Conservation (phyloP, 2,888 invertebrate species). For the Drosophila basisetae region DNA sequence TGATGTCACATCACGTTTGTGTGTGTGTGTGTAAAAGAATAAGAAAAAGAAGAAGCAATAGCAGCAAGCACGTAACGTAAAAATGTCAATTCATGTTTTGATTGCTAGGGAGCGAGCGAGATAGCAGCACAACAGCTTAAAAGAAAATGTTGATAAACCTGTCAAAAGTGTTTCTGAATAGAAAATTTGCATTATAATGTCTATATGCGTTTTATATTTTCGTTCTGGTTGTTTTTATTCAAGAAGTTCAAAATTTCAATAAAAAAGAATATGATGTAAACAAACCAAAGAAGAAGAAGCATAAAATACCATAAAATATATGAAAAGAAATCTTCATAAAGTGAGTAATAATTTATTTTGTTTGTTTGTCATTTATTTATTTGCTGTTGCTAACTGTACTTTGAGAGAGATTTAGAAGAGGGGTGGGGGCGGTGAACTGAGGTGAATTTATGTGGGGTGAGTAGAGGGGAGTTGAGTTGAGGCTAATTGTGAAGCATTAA, state of each 20-base stretch:
- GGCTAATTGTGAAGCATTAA: conserved; percentile 50
- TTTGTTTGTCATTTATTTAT: conserved; percentile 17
- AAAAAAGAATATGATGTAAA: conserved; percentile 59
- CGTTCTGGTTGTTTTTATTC: conserved; percentile 25
- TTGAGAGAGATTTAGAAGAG: not conserved
- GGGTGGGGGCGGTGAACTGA: not conserved
- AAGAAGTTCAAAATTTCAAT: conserved; percentile 66
- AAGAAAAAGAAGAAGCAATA: conserved; percentile 31
- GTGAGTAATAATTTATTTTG: conserved; percentile 35
- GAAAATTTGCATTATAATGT: conserved; percentile 74
- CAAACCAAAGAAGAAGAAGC: conserved; percentile 40
- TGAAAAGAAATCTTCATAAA: conserved; percentile 50
- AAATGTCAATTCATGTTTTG: conserved; percentile 50
- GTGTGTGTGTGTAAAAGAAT: conserved; percentile 24
- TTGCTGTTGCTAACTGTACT: conserved; percentile 67
- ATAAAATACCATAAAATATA: conserved; percentile 30
- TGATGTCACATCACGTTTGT: conserved; percentile 31
- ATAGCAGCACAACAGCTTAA: conserved; percentile 22
- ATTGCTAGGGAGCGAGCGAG: conserved; percentile 28
- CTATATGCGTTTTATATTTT: conserved; percentile 30
- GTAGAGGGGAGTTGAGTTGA: not conserved
- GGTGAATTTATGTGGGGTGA: not conserved
- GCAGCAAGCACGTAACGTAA: conserved; percentile 52
- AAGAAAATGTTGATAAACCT: conserved; percentile 69
- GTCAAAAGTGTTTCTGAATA: conserved; percentile 72